Evolutionary conservation across 2,113 vertebrate genomes (phyloP).

Genomic region (Plotosus lineatus): DNA sequence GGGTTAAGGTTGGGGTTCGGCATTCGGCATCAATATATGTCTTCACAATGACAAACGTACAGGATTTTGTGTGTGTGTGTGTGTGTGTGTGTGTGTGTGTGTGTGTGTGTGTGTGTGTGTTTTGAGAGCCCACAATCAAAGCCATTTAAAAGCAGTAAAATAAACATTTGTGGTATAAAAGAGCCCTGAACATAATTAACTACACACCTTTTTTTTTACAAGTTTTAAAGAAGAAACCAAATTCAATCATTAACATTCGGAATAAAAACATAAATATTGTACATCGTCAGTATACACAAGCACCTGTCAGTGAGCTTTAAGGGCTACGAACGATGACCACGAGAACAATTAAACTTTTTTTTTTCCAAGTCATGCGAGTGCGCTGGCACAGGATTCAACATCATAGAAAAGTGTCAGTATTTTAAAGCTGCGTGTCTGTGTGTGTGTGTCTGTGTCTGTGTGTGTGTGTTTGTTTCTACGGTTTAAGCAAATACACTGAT

Average conservation of each 20-base stretch:
- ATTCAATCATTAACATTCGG: constrained; percentile 67
- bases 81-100: neutral
- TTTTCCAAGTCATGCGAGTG: constrained; percentile 77
- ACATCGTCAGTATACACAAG: constrained; percentile 76
- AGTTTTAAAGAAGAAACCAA: constrained; percentile 66
- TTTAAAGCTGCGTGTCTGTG: constrained; percentile 67
- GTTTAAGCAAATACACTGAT: constrained; percentile 70
- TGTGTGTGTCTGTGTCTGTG: constrained; percentile 28
- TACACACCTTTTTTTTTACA: constrained; percentile 63
- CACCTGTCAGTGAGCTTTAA: constrained; percentile 68
- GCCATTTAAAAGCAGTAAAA: constrained; percentile 53
- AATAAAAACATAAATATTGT: constrained; percentile 71
- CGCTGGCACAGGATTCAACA: constrained; percentile 73
- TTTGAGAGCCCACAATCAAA: constrained; percentile 58
- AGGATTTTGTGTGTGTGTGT: too few species aligned
- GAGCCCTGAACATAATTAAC: constrained; percentile 66
- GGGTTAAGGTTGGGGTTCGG: too few species aligned
- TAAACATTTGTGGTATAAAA: constrained; percentile 66
- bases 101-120: constrained; percentile 1
- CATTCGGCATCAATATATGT: too few species aligned
- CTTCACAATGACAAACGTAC: too few species aligned
- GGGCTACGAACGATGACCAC: constrained; percentile 77
- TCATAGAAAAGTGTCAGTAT: constrained; percentile 65
- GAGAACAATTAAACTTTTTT: constrained; percentile 67
- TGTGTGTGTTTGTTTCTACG: constrained; percentile 51